Evolutionary conservation across 2,888 invertebrate genomes (phyloP), one percentile per base, ranked within the genome.

Genomic region (Cosmorhoe ocellata): DNA sequence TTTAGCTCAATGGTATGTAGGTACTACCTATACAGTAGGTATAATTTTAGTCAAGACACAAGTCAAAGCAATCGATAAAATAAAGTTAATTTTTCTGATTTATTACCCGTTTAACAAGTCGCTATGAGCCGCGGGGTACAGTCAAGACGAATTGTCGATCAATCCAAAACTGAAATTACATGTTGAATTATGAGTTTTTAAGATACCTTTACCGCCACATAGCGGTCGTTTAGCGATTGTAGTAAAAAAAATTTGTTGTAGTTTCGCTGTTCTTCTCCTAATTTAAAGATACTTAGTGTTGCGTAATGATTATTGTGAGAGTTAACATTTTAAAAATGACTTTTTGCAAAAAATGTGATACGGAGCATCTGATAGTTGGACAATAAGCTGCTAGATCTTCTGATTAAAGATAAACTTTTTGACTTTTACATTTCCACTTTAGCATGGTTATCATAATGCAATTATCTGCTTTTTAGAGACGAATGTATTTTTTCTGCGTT

Each of bases 161-260:
- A 33, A 43, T 52, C 32, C 47, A 22, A 9, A 36, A 33, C 34
- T 47, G 4, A 52, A 52, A 52, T 52, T 47, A 52, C 26, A 47
- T 14, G 43, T 38, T 43, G 5, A 37, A 28, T 28, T 31, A 30
- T 31, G 8, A 2, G 10, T 22, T 22, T 40, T 5, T 9, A 0
- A 30, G 6, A 5, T 11, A 22, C 30, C 9, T 9, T 11, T 3
- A 9, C 37, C 26, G 26, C n/a, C 7, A 37, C 11, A 26, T 37
- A 8, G 3, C 37, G 12, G 3, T 3, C 37, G 37, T 36, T 1
- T 7, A 18, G 24, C 24, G 24, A 7, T 24, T 5, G 1, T 1
- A 4, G 24, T 6, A 7, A 24, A 24, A 5, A 3, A 18, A 18
- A 18, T 18, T 3, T 2, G 18, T 3, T 3, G 18, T 2, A 18